phyloP scores from a whole-genome alignment of 2,888 invertebrate genomes.

The Apodemia zela region DNA sequence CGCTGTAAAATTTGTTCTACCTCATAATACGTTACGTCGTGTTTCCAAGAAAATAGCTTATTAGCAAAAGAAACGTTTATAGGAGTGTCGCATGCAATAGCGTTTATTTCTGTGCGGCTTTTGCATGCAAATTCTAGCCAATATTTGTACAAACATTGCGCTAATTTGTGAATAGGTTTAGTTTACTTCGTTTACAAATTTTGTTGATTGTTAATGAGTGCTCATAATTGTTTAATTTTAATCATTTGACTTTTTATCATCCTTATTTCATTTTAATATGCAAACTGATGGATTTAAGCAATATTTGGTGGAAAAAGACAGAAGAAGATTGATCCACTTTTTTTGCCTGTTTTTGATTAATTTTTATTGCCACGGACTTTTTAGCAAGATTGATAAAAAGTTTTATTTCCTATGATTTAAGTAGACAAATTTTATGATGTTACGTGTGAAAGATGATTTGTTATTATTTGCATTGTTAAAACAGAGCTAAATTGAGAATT shows the following conservation, averaged over 20 bases:
- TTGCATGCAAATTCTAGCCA: slow-evolving; percentile 24
- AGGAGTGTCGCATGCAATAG: slow-evolving; percentile 39
- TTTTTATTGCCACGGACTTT: too few relatives aligned
- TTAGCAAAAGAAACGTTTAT: slow-evolving; percentile 38
- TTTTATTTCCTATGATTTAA: too few relatives aligned
- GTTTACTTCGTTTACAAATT: neutral
- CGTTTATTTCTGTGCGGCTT: slow-evolving; percentile 27
- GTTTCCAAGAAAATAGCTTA: slow-evolving; percentile 37
- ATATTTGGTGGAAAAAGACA: too few relatives aligned
- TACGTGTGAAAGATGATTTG: too few relatives aligned
- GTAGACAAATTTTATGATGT: too few relatives aligned
- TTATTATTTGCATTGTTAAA: too few relatives aligned
- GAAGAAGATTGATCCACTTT: too few relatives aligned
- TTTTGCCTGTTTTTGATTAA: too few relatives aligned
- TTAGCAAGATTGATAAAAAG: too few relatives aligned
- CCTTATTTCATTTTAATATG: neutral
- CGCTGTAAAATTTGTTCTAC: slow-evolving; percentile 35
- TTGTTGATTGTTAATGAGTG: neutral
- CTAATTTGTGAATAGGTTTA: slow-evolving; percentile 1
- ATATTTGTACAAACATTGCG: slow-evolving; percentile 22
- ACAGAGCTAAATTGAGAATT: too few relatives aligned
- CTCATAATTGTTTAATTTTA: neutral
- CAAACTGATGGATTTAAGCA: too few relatives aligned
- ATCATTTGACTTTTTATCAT: neutral
- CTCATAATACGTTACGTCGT: slow-evolving; percentile 31